phyloP scores from a whole-genome alignment of 2,888 invertebrate species.

The Drosophila macrospina region DNA sequence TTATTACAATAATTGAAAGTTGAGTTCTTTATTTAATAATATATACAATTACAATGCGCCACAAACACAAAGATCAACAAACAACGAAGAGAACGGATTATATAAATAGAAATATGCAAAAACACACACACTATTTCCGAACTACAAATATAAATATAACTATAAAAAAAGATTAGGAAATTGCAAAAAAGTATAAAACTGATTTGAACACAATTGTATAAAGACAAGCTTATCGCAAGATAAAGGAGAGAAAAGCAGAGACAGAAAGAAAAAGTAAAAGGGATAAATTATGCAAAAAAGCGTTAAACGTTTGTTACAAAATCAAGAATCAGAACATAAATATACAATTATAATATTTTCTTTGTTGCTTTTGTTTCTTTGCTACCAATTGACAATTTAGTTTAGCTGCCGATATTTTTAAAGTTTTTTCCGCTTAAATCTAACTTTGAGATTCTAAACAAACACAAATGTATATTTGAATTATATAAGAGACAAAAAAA shows the following conservation, averaged over 20 bases:
- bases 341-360: neutral
- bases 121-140: slow-evolving; percentile 6
- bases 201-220: neutral
- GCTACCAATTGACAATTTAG: slow-evolving; percentile 3
- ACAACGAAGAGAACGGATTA: slow-evolving; percentile 10
- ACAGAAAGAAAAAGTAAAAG: neutral
- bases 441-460: slow-evolving; percentile 4
- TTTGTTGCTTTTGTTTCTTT: neutral
- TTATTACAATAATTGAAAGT: slow-evolving; percentile 31
- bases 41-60: slow-evolving; percentile 40
- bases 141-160: neutral
- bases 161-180: neutral
- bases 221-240: neutral
- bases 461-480: neutral
- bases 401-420: neutral
- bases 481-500: too few species aligned
- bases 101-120: slow-evolving; percentile 10
- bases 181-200: neutral
- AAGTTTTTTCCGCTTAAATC: too few species aligned
- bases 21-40: slow-evolving; percentile 23
- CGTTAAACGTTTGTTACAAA: neutral
- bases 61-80: slow-evolving; percentile 20
- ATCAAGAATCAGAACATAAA: neutral
- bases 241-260: neutral
- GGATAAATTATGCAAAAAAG: neutral